Evolutionary conservation across 2,797 vertebrate genomes (phyloP), one percentile per base, ranked within the genome.

Genomic region (Scleropages formosus): DNA sequence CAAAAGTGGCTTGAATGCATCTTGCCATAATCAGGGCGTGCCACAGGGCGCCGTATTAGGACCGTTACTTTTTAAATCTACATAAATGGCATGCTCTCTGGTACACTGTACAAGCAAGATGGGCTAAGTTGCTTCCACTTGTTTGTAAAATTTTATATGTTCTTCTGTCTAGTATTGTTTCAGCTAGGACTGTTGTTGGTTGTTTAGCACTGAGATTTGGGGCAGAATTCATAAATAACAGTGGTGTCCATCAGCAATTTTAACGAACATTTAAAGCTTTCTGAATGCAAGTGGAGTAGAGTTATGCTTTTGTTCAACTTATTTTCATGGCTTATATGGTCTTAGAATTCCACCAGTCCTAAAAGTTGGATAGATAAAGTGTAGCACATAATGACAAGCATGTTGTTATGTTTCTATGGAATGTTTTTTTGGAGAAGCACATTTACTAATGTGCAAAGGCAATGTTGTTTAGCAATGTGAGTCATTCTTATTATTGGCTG

Each of bases 361-460:
- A 20, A 31, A 20, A 72, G 27, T 15, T 53, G 24, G 26, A 44
- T n/a, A 7, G 27, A 10, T 13, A 44, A 8, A 12, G 20, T 7
- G 51, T 24, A 1, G 16, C 15, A 15, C 1, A 10, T n/a, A 49
- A 20, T 24, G 56, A 61, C 8, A 47, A 53, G 11, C 0, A 12
- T 72, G 71, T 61, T 15, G 39, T 61, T 20, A 10, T 20, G 16
- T 18, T 56, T 31, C 22, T 26, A 53, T 49, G 56, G 15, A 60
- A 27, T 27, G 24, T 24, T n/a, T 53, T 47, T 63, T 58, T 70
- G 75, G 24, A 71, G 76, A 61, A 44, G 12, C 22, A 13, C 18
- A 53, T 39, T 72, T 72, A 47, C 11, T 66, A 65, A 72, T 72
- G 7, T 62, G 22, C 63, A 39, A 69, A 69, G 46, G 49, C 56